Conservation (phyloP, 2,797 vertebrate species). For the Arvicola amphibius region DNA sequence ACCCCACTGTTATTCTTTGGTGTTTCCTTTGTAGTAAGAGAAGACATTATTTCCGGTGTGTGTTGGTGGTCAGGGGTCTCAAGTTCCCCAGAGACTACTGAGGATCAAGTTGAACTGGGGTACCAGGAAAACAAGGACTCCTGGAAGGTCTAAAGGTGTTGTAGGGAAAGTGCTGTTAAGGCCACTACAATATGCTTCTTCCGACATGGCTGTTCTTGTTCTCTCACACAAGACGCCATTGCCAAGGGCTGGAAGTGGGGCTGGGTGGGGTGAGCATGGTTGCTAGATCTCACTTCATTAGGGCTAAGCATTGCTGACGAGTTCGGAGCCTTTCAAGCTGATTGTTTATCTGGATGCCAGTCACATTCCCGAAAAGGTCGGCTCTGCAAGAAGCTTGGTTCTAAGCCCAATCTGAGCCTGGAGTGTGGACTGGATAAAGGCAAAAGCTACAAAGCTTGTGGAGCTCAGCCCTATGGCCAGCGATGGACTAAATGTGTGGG, state of each 20-base stretch:
- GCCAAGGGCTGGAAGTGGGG: not conserved
- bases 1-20: not conserved
- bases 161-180: not conserved
- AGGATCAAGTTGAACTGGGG: not conserved
- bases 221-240: too few species aligned
- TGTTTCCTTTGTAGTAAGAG: not conserved
- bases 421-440: too few species aligned
- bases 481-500: not conserved
- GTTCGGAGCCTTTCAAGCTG: not conserved
- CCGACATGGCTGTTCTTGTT: rapidly evolving
- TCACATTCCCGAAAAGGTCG: not conserved
- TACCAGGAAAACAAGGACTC: not conserved
- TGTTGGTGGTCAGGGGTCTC: not conserved
- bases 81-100: not conserved
- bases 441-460: too few species aligned
- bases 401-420: not conserved
- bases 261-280: not conserved
- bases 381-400: not conserved
- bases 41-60: not conserved
- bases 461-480: rapidly evolving
- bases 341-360: not conserved
- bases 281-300: not conserved
- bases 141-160: not conserved
- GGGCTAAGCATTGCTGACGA: not conserved
- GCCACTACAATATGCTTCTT: not conserved